Conservation (phyloP, 2,888 invertebrate species). For the Lydus trimaculatus region DNA sequence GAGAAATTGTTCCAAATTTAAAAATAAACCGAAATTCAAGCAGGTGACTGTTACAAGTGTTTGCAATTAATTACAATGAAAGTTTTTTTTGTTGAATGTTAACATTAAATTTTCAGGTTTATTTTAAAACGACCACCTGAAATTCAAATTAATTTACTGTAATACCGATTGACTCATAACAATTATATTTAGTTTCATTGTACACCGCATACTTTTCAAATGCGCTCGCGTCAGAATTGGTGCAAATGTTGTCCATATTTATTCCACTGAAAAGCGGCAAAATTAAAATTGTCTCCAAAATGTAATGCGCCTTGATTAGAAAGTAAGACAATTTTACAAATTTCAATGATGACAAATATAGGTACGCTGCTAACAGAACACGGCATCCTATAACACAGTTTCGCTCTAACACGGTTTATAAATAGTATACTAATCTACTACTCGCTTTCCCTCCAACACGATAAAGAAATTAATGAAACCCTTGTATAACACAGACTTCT, state of each 20-base stretch:
- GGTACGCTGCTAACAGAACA: no score
- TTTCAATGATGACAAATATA: no score
- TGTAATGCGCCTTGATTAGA: no score
- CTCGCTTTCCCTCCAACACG: no score
- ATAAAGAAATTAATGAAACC: no score
- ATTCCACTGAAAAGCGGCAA: not conserved
- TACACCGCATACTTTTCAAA: not conserved
- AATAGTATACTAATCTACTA: no score
- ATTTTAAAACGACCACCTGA: not conserved
- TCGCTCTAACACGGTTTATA: no score
- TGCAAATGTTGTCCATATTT: not conserved
- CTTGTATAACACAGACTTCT: no score
- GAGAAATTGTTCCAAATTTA: not conserved
- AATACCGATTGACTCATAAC: not conserved
- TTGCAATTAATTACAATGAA: not conserved
- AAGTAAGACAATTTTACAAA: no score
- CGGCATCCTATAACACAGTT: no score
- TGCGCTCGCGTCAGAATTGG: not conserved
- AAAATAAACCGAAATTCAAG: not conserved
- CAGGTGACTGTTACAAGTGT: not conserved
- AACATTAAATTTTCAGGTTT: not conserved
- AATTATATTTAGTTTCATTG: not conserved
- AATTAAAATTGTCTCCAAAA: no score
- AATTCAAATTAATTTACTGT: not conserved
- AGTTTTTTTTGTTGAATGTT: not conserved